These are phyloP conservation scores for Leptatherina wallacei DNA, from an alignment of 2,797 vertebrate genomes.

Conservation along the genomic window DNA sequence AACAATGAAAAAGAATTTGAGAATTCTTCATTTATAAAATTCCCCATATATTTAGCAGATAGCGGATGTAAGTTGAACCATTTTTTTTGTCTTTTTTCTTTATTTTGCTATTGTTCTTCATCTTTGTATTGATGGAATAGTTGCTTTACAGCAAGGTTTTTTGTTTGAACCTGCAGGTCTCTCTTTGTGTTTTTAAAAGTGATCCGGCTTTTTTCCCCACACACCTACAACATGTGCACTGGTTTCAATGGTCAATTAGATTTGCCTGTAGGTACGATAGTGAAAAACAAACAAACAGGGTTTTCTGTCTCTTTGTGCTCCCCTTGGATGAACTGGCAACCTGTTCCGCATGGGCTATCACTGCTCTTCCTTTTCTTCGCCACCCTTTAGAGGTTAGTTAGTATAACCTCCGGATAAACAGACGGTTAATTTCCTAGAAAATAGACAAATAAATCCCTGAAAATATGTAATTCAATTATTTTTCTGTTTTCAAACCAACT, in stretches of 20 bases:
- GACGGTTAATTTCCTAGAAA: no score
- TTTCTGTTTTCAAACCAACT: not conserved
- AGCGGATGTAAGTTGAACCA: not conserved
- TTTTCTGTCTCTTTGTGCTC: not conserved
- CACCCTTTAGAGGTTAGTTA: not conserved
- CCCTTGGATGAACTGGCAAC: not conserved
- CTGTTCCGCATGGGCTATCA: not conserved
- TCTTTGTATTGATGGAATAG: not conserved
- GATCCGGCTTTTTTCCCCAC: not conserved
- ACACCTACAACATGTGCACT: not conserved
- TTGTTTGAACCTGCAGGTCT: not conserved
- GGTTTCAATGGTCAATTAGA: not conserved
- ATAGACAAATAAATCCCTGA: no score
- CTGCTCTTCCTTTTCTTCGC: no score
- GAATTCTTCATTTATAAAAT: not conserved
- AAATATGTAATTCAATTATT: no score
- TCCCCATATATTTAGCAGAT: not conserved
- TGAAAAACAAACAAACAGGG: not conserved
- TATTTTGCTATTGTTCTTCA: not conserved
- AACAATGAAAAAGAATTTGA: not conserved
- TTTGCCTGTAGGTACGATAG: constrained; percentile 1
- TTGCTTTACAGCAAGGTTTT: not conserved
- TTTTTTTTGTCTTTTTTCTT: not conserved
- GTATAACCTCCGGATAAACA: not conserved
- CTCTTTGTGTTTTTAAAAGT: not conserved